Base-by-base conservation (phyloP, 2,888 invertebrate genomes). In the Orthosia gracilis region DNA sequence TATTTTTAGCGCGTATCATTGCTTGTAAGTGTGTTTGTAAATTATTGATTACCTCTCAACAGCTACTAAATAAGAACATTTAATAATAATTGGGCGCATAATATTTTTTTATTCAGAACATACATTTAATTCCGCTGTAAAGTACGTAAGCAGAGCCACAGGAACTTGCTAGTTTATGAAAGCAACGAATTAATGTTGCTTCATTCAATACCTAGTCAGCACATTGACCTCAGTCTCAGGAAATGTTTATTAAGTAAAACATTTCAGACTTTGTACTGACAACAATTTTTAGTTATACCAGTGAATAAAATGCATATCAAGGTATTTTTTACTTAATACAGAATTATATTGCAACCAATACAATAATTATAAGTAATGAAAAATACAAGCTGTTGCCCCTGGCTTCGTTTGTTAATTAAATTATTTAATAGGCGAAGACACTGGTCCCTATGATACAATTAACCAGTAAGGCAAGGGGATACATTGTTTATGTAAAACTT, bases 201-300 rank as follows among this genome's bases (percentile, higher is more conserved):
- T 57, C 40, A 68, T 62, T 40, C 17, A 80, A 49, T 76, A 18
- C 26, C 26, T 40, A 40, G 55, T 79, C 79, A 79, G 78, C 83
- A 78, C 26, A 47, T 45, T 57, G 18, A 58, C 13, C 31, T 21
- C n/a, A 15, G 17, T 11, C 31, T 21, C n/a, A 15, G 17, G 13
- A 65, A 65, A 40, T 65, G 82, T 65, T 50, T n/a, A 61, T 0
- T 82, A n/a, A 31, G 82, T 82, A 52, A 62, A 67, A 80, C 7
- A 55, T 47, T 62, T 64, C 13, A 82, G 58, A 78, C 82, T 78
- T 78, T 68, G 78, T 40, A 82, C 76, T 4, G n/a, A 26, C 40
- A 31, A 45, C 18, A 50, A 54, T 62, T 57, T 70, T 79, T 79
- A 40, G 52, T 2, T 59, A 15, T 15, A 61, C 54, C 5, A n/a